phyloP scores from a whole-genome alignment of 2,797 vertebrate genomes.

The Furcifer pardalis region DNA sequence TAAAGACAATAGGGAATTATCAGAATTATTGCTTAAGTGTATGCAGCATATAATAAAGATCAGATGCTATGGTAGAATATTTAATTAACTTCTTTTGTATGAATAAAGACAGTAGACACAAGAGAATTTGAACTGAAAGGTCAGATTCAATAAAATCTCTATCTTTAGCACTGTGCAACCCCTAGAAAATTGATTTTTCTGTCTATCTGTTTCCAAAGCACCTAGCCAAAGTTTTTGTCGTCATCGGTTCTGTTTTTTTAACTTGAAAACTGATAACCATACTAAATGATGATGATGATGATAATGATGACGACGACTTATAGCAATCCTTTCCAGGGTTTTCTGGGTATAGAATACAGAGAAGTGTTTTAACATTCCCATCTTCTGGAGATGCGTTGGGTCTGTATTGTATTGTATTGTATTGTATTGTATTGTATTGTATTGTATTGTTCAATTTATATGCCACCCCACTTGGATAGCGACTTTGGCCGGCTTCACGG shows the following conservation, averaged over 20 bases:
- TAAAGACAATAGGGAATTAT: constrained; percentile 36
- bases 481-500: no score
- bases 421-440: no score
- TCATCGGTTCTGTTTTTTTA: constrained; percentile 12
- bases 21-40: constrained; percentile 17
- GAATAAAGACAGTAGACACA: constrained; percentile 36
- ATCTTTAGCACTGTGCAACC: constrained; percentile 17
- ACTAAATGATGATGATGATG: no score
- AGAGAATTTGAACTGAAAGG: constrained; percentile 22
- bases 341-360: no score
- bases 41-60: constrained; percentile 28
- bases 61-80: not conserved
- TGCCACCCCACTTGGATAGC: no score
- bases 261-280: not conserved
- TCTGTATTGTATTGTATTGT: no score
- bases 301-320: no score
- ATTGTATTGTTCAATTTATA: no score
- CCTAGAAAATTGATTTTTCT: constrained; percentile 19
- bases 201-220: constrained; percentile 23
- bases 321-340: no score
- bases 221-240: not conserved
- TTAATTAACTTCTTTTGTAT: constrained; percentile 18
- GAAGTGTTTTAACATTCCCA: no score
- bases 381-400: no score
- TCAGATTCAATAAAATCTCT: constrained; percentile 31